Base-by-base conservation (phyloP, 2,797 vertebrate species). In the Silurus lanzhouensis region DNA sequence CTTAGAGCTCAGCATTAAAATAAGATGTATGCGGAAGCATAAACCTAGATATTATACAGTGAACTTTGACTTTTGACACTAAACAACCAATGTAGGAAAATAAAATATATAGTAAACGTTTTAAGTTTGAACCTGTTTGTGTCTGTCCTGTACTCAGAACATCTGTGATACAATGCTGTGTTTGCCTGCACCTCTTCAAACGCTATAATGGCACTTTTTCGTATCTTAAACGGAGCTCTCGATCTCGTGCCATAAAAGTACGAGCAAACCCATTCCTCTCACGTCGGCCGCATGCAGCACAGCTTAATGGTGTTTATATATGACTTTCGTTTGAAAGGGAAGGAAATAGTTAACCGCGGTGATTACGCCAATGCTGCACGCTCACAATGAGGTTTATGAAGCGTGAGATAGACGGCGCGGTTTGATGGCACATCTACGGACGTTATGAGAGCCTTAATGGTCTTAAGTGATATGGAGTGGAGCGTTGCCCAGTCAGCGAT, bases 231-330 rank as follows among this genome's bases (percentile, higher is more conserved):
- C 94, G 93, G 92, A 91, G 91, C 94, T 94, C 94, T 95, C 93
- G 25, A 91, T 88, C 91, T 82, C 71, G 85, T 27, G 91, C 92
- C 92, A 95, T 96, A 96, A 96, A 84, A 94, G 91, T 92, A 91
- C 88, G 88, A 92, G 91, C 87, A 93, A 94, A 94, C 91, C 93
- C 92, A 92, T 93, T 93, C 89, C 89, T 90, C 88, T 89, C 91
- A 91, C 91, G 92, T 93, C 90, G 87, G 86, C 88, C 85, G 61
- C 80, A 85, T 88, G 88, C 88, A 89, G 90, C 88, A 80, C 52
- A 89, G 87, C 93, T 91, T 95, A 95, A 95, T 95, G 95, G 95
- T 93, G 93, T 95, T 94, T 95, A 93, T 94, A 94, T 94, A 94
- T 94, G 93, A 93, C 90, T 92, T 90, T 89, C 89, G 90, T 94